These are phyloP conservation scores for Pantherophis guttatus DNA, from an alignment of 2,113 vertebrate genomes.

Conservation along the genomic window DNA sequence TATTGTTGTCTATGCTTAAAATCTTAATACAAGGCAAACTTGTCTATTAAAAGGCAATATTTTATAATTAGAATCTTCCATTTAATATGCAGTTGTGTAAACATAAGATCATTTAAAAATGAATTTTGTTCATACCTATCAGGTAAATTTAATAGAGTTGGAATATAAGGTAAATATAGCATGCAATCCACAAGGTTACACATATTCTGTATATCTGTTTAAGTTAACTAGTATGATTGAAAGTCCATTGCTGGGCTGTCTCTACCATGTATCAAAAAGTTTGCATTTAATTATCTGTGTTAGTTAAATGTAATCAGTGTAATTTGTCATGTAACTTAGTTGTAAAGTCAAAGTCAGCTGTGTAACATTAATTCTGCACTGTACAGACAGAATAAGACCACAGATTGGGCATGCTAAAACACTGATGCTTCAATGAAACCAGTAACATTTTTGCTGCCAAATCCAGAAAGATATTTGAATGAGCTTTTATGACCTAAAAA, in stretches of 20 bases:
- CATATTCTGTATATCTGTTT: neutral
- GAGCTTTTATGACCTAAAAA: neutral
- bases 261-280: too few species aligned
- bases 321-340: neutral
- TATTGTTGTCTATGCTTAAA: neutral
- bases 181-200: neutral
- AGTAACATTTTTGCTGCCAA: neutral
- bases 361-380: too few species aligned
- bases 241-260: too few species aligned
- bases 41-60: neutral
- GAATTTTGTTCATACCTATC: neutral
- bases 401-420: neutral
- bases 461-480: neutral
- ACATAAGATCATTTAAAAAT: neutral
- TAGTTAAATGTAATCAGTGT: neutral
- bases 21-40: neutral
- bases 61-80: neutral
- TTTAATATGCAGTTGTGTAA: neutral
- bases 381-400: too few species aligned
- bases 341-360: neutral
- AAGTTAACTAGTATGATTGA: neutral
- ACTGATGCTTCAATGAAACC: neutral
- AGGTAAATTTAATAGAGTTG: neutral
- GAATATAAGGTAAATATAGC: neutral
- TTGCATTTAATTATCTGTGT: neutral